Evolutionary conservation across 2,888 invertebrate genomes (phyloP).

Genomic region (Catocala sponsa): DNA sequence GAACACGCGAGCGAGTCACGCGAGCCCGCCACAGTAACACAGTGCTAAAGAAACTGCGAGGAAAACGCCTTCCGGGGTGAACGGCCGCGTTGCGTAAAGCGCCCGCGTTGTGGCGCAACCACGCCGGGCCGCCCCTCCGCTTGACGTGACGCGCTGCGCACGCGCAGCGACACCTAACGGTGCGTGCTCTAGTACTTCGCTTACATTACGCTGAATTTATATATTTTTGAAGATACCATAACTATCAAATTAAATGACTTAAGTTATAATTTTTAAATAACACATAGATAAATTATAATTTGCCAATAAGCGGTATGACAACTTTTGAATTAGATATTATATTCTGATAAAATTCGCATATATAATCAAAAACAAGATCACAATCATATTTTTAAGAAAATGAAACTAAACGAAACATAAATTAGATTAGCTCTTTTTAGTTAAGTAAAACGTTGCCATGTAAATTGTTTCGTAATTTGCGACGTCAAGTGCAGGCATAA

Average conservation of each 20-base stretch:
- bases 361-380: too few species aligned
- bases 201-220: not conserved
- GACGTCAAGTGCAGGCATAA: slow-evolving; percentile 24
- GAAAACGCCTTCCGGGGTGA: slow-evolving; percentile 88
- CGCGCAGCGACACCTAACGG: slow-evolving; percentile 68
- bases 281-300: too few species aligned
- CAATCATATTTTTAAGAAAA: too few species aligned
- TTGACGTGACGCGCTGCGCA: slow-evolving; percentile 49
- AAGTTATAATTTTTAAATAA: too few species aligned
- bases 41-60: slow-evolving; percentile 85
- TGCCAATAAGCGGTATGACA: too few species aligned
- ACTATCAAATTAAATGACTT: too few species aligned
- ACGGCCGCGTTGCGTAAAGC: slow-evolving; percentile 86
- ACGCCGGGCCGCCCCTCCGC: slow-evolving; percentile 58
- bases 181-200: slow-evolving; percentile 13
- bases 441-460: too few species aligned
- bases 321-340: too few species aligned
- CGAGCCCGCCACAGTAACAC: slow-evolving; percentile 82
- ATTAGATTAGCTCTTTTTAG: too few species aligned
- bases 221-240: not conserved
- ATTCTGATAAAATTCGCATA: too few species aligned
- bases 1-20: slow-evolving; percentile 82
- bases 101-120: slow-evolving; percentile 76
- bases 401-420: too few species aligned
- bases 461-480: slow-evolving; percentile 10